Conservation (phyloP, 1,140 invertebrate species). For the Idris sp. region DNA sequence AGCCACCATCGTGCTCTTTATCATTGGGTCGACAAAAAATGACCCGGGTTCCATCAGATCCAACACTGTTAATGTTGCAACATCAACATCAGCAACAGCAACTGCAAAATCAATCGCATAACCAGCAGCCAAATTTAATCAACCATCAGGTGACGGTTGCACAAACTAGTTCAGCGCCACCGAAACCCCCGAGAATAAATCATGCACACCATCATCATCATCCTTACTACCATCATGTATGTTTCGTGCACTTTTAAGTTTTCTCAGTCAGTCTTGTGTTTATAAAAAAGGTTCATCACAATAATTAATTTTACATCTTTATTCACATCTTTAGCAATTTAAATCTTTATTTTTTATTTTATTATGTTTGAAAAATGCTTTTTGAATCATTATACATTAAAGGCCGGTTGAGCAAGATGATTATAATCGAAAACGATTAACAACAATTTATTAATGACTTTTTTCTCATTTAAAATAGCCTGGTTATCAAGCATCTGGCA, state of each 20-base stretch:
- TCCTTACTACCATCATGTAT: constrained; percentile 64
- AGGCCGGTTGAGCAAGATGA: too few relatives aligned
- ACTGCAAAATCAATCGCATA: constrained; percentile 36
- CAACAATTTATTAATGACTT: too few relatives aligned
- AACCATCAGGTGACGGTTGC: constrained; percentile 66
- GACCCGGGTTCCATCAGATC: constrained; percentile 73
- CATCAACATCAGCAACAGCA: constrained; percentile 60
- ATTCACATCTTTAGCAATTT: too few relatives aligned
- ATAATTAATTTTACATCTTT: too few relatives aligned
- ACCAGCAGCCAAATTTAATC: constrained; percentile 52
- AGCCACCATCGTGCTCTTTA: constrained; percentile 70
- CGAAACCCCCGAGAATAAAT: constrained; percentile 85
- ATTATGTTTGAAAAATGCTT: too few relatives aligned
- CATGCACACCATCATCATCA: constrained; percentile 72
- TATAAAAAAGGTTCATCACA: too few relatives aligned
- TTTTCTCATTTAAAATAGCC: constrained; percentile 26
- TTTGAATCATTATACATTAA: too few relatives aligned
- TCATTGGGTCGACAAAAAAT: constrained; percentile 75
- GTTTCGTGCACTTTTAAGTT: constrained; percentile 14
- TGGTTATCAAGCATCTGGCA: constrained; percentile 87
- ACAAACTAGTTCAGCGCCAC: constrained; percentile 80
- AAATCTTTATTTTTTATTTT: too few relatives aligned
- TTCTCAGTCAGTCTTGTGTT: too few relatives aligned
- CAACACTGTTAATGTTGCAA: constrained; percentile 64
- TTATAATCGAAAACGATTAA: too few relatives aligned